Conservation (phyloP, 2,797 vertebrate genomes). For the Phoeniculus purpureus region DNA sequence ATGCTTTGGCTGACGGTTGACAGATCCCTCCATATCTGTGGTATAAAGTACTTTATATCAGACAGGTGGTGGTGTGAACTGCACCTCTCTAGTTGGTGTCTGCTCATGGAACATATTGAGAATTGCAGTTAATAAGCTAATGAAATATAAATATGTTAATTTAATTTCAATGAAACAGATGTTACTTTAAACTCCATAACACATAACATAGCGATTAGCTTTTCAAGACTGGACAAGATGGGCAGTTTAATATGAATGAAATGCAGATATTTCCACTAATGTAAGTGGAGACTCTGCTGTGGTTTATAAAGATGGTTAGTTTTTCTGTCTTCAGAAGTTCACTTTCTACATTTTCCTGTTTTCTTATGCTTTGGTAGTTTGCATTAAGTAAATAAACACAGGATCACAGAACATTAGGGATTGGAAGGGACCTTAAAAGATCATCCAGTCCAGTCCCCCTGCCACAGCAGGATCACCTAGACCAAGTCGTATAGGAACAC, state of each 20-base stretch:
- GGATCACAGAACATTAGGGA: neutral
- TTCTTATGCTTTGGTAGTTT: neutral
- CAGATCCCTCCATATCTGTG: neutral
- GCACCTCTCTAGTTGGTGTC: conserved; percentile 14
- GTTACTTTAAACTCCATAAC: conserved; percentile 54
- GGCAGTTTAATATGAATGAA: conserved; percentile 7
- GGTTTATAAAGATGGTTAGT: neutral
- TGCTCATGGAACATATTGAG: conserved; percentile 58
- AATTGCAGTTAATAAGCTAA: conserved; percentile 64
- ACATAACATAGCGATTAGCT: neutral
- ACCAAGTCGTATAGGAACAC: too few relatives aligned
- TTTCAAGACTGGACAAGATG: conserved; percentile 29
- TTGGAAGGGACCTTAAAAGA: too few relatives aligned
- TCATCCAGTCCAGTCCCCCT: too few relatives aligned
- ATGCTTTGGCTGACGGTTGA: conserved; percentile 23
- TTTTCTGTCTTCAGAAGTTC: neutral
- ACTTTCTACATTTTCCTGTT: neutral
- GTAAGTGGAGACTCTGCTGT: neutral
- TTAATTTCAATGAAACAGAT: conserved; percentile 59
- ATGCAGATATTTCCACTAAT: neutral
- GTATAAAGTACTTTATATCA: conserved; percentile 20
- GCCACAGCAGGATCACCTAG: too few relatives aligned
- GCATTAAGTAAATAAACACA: neutral
- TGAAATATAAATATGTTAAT: conserved; percentile 56
- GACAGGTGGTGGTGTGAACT: conserved; percentile 65